Evolutionary conservation across 2,888 invertebrate species (phyloP).

Genomic region (Cryptus viduatorius): DNA sequence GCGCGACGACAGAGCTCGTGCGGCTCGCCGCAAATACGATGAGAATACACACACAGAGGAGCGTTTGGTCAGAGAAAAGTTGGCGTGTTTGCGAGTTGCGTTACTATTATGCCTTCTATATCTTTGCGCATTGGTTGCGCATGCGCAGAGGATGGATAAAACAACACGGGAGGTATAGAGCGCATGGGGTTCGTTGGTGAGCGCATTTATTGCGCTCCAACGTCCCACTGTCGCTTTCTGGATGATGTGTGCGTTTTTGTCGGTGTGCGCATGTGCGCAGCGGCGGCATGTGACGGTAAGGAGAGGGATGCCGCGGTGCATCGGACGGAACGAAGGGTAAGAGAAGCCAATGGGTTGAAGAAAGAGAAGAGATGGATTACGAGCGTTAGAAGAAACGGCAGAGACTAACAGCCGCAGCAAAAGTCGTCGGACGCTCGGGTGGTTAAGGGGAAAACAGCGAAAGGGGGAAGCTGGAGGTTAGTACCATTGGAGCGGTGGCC

Average conservation of each 20-base stretch:
- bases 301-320: constrained; percentile 51
- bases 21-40: constrained; percentile 57
- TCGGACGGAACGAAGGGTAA: constrained; percentile 37
- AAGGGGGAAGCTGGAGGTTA: constrained; percentile 75
- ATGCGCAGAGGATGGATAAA: constrained; percentile 58
- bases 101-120: background rate
- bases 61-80: constrained; percentile 30
- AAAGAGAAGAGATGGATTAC: constrained; percentile 55
- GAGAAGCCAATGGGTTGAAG: background rate
- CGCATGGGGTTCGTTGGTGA: constrained; percentile 28
- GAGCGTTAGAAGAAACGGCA: constrained; percentile 44
- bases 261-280: constrained; percentile 11
- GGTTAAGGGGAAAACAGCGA: constrained; percentile 44
- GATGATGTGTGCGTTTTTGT: constrained; percentile 27
- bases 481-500: constrained; percentile 82
- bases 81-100: constrained; percentile 17
- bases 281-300: constrained; percentile 15
- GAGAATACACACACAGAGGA: constrained; percentile 36
- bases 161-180: constrained; percentile 12
- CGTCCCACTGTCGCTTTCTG: constrained; percentile 10
- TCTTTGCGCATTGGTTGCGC: background rate
- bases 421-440: constrained; percentile 57
- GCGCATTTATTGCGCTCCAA: constrained; percentile 52
- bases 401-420: constrained; percentile 14
- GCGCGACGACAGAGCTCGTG: constrained; percentile 56